Percentiles rank a stretch among this genome's conserved stretches.
Evolutionary conservation across 2,797 vertebrate species (phyloP).

Genomic region (Vipera ursinii): DNA sequence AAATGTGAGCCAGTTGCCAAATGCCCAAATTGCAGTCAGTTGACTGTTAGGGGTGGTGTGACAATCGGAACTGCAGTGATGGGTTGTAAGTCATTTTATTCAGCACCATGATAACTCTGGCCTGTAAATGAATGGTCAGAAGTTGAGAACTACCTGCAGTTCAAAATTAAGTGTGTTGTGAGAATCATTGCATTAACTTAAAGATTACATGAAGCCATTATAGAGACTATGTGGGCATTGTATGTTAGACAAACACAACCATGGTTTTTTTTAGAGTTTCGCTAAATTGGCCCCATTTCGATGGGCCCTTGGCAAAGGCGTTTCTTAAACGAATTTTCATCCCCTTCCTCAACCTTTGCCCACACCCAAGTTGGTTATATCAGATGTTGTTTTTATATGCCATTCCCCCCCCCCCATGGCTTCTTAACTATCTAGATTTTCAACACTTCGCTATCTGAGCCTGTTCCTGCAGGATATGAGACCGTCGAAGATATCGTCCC

Average conservation of each 20-base stretch:
- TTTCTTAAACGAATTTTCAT: neutral
- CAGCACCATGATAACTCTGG: no score
- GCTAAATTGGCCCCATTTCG: neutral
- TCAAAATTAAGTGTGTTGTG: no score
- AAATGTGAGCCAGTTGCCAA: no score
- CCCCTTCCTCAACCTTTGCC: neutral
- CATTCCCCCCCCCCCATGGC: neutral
- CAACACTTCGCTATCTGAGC: conserved; percentile 85
- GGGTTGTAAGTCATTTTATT: no score
- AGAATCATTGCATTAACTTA: no score
- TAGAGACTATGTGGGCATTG: neutral
- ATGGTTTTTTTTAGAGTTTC: neutral
- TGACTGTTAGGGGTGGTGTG: no score
- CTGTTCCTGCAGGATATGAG: conserved; percentile 86
- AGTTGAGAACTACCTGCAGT: no score
- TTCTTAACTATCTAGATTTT: conserved; percentile 75
- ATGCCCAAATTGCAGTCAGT: no score
- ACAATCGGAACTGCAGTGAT: no score
- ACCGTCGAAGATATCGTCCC: conserved; percentile 79
- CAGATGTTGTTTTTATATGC: neutral
- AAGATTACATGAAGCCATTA: neutral
- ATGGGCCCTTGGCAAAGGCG: neutral
- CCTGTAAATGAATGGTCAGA: no score
- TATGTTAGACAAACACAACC: neutral
- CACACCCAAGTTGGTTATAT: neutral